Evolutionary conservation across 2,113 vertebrate genomes (phyloP), one percentile per base, ranked within the genome.

Genomic region (Anseranas semipalmata): DNA sequence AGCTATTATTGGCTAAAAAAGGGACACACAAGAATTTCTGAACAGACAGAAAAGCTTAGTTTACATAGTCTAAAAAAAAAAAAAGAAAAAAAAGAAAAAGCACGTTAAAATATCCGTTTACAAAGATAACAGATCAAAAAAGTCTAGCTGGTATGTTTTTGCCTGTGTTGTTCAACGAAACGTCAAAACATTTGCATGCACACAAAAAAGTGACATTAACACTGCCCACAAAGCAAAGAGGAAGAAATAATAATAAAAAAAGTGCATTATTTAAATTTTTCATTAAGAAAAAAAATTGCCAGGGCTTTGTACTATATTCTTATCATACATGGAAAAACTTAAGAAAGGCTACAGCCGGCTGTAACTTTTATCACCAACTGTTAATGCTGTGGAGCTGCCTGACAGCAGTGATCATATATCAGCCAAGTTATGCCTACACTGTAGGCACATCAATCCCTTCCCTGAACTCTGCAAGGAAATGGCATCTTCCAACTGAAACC

Each of bases 401-500:
- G 68, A 81, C 30, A 59, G 68, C 30, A 77, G 52, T 0, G 0
- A 74, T 53, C 1, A 22, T 27, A 65, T 75, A 53, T 5, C n/a
- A n/a, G 11, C 50, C 55, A 65, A 65, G 27, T 84, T 62, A 58
- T 43, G 16, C 58, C 66, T 63, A 33, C 32, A 27, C 17, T 32
- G 41, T 48, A n/a, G n/a, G n/a, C n/a, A 62, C 39, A 48, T 22
- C 56, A 56, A 30, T 27, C 30, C 30, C 33, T 56, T 59, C 58
- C 45, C 59, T 33, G 76, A 76, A 43, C 28, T 35, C 67, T 77
- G 10, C 37, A 58, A 8, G 50, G 50, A 75, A 89, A 68, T 18
- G 11, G 52, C 62, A 53, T 68, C 76, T 83, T 60, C 37, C 60
- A 89, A 37, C 24, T n/a, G 14, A 95, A 95, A 58, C 21, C 7